Base-by-base conservation (phyloP, 2,888 invertebrate genomes). In the Tenthredo scrophulariae region DNA sequence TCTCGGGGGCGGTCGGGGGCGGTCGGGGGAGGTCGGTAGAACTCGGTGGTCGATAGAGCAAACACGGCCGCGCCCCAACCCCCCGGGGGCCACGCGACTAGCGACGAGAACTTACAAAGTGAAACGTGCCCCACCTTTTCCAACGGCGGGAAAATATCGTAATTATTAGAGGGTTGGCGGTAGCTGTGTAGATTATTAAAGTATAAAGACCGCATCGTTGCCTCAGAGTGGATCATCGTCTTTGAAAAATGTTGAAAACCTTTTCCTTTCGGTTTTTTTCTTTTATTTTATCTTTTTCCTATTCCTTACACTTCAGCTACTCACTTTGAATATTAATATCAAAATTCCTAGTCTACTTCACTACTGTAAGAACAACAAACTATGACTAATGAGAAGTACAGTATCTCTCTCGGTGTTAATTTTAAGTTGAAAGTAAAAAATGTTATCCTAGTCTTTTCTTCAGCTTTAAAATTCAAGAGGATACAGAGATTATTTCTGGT, bases 21-120 rank as follows among this genome's bases (percentile, higher is more conserved):
- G 88, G 87, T 92, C 93, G 93, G 91, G 87, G 86, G 88, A 88
- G 88, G 90, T 92, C 93, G 93, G 90, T 91, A 87, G 90, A 90
- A 88, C 91, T 93, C 93, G 93, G 92, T 92, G 93, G 93, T 93
- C 93, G 93, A 93, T 93, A 93, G 93, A 93, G 93, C 93, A 93
- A 93, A 93, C 92, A 93, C 93, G 93, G 90, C 93, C 93, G 93
- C 93, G 92, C 93, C 93, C 93, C 93, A 92, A 92, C 92, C 93
- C 92, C 91, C 90, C 88, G 87, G 89, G 90, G 90, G 88, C 86
- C 84, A 85, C 83, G 83, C 83, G 83, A 83, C 83, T 83, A 80
- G 83, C 83, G 65, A 83, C 46, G 83, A 83, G 83, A 83, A 83
- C 83, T 70, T 65, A 83, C 83, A 83, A 83, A 83, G 83, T 83